Evolutionary conservation across 2,797 vertebrate genomes (phyloP).

Genomic region (Rhadinocentrus ornatus): DNA sequence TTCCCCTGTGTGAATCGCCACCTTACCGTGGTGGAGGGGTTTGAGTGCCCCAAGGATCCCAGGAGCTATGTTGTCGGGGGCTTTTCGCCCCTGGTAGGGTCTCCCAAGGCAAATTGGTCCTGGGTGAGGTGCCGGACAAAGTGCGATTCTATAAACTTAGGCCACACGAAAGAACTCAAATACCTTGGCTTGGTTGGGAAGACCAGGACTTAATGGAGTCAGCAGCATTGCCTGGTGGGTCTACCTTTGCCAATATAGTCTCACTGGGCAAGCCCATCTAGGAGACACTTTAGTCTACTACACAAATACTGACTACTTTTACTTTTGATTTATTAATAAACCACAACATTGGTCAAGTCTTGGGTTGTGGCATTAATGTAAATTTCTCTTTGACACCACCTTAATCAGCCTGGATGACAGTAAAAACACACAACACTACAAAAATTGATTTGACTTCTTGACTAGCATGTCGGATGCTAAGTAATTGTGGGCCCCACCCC

Average conservation of each 20-base stretch:
- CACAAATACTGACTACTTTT: too few relatives aligned
- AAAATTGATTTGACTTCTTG: too few relatives aligned
- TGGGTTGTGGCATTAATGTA: too few relatives aligned
- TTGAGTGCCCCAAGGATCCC: constrained; percentile 15
- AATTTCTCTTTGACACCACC: neutral
- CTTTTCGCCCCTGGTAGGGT: constrained; percentile 15
- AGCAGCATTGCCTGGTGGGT: neutral
- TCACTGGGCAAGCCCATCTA: too few relatives aligned
- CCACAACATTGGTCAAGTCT: neutral
- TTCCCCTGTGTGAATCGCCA: constrained; percentile 17
- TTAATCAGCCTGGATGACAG: too few relatives aligned
- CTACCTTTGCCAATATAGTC: neutral
- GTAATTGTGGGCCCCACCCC: too few relatives aligned
- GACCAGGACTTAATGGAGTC: neutral
- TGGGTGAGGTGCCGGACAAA: constrained; percentile 16
- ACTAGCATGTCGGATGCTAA: too few relatives aligned
- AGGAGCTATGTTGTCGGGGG: constrained; percentile 20
- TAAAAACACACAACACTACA: neutral
- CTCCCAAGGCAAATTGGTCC: constrained; percentile 26
- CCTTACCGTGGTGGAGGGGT: constrained; percentile 25
- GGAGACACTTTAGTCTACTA: too few relatives aligned
- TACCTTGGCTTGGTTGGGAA: neutral
- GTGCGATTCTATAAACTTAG: constrained; percentile 2
- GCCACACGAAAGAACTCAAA: neutral
- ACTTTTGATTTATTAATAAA: too few relatives aligned